Evolutionary conservation across 1,140 invertebrate genomes (phyloP), one percentile per base, ranked within the genome.

Genomic region (Lepidurus apus): DNA sequence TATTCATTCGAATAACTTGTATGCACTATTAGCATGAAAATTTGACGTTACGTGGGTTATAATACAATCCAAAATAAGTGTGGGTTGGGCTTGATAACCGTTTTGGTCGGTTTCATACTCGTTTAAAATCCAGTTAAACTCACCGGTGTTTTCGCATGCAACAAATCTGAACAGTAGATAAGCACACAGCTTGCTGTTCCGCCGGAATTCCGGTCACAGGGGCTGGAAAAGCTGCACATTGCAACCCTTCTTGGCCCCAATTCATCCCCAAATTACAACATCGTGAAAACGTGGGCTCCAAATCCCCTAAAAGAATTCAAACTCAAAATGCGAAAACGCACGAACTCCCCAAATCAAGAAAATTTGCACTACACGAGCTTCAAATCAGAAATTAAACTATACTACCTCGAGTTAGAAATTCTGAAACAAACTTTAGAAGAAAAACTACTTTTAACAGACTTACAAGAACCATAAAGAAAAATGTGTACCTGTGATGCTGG

Each of bases 91-190:
- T 8, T 78, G 74, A 76, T 74, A 8, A 17, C 0, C 34, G 0
- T 34, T 34, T 34, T 34, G 34, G 34, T n/a, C 65, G 21, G 21
- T 73, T 3, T 73, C 65, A 17, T 26, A 26, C 26, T 73, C 21
- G 21, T 17, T 74, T 6, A 74, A 24, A 34, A 47, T 78, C 75
- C 10, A 24, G 21, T 11, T 34, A 26, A 21, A 77, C 77, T 80
- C 75, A 84, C 83, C 85, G 82, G 76, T 84, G 84, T 43, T 84
- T 83, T 75, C 85, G 83, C 0, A 86, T 81, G 81, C 88, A 89
- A 74, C 88, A 89, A 44, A 88, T 87, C 74, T 86, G 85, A 5
- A 88, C 86, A 4, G 86, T 82, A 24, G 87, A 86, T 42, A 88
- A 80, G 77, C 88, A 89, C 5, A 87, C 82, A 3, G 83, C 83